Conservation (phyloP, 1,140 invertebrate species). For the Eriosoma lanigerum region DNA sequence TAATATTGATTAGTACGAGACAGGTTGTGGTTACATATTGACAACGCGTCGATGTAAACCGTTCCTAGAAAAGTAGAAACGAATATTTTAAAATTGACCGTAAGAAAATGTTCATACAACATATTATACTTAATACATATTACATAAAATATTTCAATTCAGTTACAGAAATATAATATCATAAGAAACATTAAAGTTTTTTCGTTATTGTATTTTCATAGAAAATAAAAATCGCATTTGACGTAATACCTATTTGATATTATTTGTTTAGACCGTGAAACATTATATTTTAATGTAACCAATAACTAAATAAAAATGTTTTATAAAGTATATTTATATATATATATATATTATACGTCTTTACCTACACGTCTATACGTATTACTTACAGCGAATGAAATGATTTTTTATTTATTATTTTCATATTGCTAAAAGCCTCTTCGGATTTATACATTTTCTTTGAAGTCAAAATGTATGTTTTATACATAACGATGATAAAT, state of each 20-base stretch:
- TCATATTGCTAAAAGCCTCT: not conserved
- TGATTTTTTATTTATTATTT: constrained; percentile 6
- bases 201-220: too few relatives aligned
- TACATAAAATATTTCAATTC: not conserved
- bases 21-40: not conserved
- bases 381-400: not conserved
- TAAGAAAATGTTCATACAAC: not conserved
- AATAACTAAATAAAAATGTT: too few relatives aligned
- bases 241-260: too few relatives aligned
- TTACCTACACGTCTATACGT: too few relatives aligned
- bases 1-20: not conserved
- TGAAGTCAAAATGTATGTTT: not conserved
- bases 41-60: not conserved
- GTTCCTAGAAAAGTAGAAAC: not conserved
- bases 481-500: too few relatives aligned
- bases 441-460: not conserved
- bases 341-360: too few relatives aligned
- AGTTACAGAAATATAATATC: not conserved
- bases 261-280: too few relatives aligned
- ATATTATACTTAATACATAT: not conserved
- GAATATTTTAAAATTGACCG: not conserved
- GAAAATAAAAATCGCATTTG: too few relatives aligned
- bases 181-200: not conserved
- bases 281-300: too few relatives aligned
- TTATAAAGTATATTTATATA: too few relatives aligned